These are phyloP conservation scores for Leptinotarsa rubiginosa DNA, from an alignment of 2,888 invertebrate species.

Conservation along the genomic window DNA sequence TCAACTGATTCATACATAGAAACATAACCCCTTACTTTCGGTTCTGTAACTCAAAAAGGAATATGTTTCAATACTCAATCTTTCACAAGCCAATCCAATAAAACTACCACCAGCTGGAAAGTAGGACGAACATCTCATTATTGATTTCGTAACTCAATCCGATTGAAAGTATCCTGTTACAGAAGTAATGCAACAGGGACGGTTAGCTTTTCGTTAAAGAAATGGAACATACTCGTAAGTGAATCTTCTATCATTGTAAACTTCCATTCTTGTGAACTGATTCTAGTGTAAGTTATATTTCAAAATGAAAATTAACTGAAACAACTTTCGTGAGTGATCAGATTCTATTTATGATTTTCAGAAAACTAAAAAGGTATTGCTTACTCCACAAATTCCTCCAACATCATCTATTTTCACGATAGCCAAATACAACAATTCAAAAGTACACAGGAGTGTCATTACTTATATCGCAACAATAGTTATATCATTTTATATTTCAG, in stretches of 20 bases:
- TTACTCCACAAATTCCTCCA: too few species aligned
- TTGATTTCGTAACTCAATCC: conserved; percentile 5
- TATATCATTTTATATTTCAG: too few species aligned
- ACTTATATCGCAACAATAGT: too few species aligned
- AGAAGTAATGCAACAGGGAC: background rate
- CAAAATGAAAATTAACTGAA: too few species aligned
- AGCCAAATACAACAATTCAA: too few species aligned
- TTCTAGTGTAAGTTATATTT: background rate
- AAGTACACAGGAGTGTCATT: too few species aligned
- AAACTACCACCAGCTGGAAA: conserved; percentile 14
- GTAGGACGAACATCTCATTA: conserved; percentile 6
- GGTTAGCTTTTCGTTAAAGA: background rate
- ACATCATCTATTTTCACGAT: too few species aligned
- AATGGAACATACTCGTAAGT: background rate
- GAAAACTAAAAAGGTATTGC: too few species aligned
- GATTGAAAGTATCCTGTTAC: conserved; percentile 4
- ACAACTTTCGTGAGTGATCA: too few species aligned
- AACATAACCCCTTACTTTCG: background rate
- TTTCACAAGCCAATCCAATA: conserved; percentile 9
- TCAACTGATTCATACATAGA: background rate
- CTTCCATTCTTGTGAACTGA: too few species aligned
- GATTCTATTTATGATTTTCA: too few species aligned
- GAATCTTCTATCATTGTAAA: background rate
- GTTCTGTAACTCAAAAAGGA: background rate
- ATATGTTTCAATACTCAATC: conserved; percentile 1